phyloP scores from a whole-genome alignment of 2,113 vertebrate species.

The Callaeas wilsoni region DNA sequence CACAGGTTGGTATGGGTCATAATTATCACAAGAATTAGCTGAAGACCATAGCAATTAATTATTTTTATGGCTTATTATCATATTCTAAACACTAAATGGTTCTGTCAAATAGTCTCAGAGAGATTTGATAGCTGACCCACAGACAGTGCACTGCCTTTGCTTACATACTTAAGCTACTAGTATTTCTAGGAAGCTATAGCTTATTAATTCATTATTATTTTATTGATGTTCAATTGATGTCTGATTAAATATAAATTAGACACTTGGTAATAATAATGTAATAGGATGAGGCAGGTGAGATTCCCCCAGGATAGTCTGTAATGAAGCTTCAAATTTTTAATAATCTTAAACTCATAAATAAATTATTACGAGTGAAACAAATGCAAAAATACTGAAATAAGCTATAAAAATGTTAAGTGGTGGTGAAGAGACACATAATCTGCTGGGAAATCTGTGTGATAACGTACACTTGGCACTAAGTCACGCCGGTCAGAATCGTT shows the following conservation, averaged over 20 bases:
- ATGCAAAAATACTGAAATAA: not conserved
- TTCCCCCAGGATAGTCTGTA: slow-evolving; percentile 26
- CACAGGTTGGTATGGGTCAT: not conserved
- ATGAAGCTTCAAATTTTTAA: slow-evolving; percentile 47
- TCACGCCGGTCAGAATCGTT: not conserved
- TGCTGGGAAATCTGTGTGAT: not conserved
- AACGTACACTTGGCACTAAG: not conserved
- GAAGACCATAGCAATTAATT: not conserved
- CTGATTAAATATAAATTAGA: slow-evolving; percentile 56
- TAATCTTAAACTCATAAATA: slow-evolving; percentile 50
- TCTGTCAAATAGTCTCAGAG: not conserved
- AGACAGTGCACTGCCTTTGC: not conserved
- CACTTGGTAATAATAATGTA: slow-evolving; percentile 59
- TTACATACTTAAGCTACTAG: not conserved
- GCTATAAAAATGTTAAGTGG: not conserved
- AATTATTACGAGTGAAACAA: slow-evolving; percentile 10
- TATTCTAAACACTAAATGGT: not conserved
- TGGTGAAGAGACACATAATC: not conserved
- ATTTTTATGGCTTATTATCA: not conserved
- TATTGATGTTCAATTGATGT: slow-evolving; percentile 52
- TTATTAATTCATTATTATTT: slow-evolving; percentile 51
- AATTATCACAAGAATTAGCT: not conserved
- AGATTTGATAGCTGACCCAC: not conserved
- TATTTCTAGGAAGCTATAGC: not conserved
- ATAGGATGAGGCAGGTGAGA: slow-evolving; percentile 3